Conservation (phyloP, 2,113 vertebrate genomes). For the Thinocorus orbignyianus region DNA sequence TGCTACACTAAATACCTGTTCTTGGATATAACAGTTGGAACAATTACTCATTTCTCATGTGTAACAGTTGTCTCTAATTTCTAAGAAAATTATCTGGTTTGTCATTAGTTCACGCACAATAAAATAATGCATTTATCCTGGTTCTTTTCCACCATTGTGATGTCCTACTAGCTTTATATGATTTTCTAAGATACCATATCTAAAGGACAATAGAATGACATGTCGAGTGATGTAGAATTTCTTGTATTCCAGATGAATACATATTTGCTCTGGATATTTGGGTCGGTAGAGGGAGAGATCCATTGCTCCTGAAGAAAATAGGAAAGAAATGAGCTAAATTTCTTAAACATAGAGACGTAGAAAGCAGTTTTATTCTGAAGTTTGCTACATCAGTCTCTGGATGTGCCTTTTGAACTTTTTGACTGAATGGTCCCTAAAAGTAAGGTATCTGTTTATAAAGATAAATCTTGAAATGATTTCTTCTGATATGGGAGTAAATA, state of each 20-base stretch:
- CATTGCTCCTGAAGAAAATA: background rate
- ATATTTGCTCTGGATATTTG: background rate
- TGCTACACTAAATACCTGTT: background rate
- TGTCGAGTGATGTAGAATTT: background rate
- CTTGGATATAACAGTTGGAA: background rate
- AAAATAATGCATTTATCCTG: background rate
- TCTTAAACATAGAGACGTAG: background rate
- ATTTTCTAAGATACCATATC: background rate
- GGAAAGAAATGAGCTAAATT: background rate
- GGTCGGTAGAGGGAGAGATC: background rate
- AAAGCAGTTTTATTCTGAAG: background rate
- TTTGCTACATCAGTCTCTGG: background rate
- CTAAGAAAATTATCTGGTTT: background rate
- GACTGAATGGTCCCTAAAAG: background rate
- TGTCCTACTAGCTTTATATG: background rate
- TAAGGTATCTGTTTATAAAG: background rate
- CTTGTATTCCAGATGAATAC: background rate
- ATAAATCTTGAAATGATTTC: background rate
- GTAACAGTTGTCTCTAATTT: background rate
- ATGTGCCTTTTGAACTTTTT: background rate
- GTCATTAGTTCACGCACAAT: background rate
- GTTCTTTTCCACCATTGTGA: background rate
- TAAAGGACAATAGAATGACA: background rate
- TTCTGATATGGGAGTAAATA: background rate
- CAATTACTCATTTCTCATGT: background rate